Percentiles rank a stretch among this genome's conserved stretches.
Conservation (phyloP, 2,888 invertebrate species). For the Philonicus albiceps region DNA sequence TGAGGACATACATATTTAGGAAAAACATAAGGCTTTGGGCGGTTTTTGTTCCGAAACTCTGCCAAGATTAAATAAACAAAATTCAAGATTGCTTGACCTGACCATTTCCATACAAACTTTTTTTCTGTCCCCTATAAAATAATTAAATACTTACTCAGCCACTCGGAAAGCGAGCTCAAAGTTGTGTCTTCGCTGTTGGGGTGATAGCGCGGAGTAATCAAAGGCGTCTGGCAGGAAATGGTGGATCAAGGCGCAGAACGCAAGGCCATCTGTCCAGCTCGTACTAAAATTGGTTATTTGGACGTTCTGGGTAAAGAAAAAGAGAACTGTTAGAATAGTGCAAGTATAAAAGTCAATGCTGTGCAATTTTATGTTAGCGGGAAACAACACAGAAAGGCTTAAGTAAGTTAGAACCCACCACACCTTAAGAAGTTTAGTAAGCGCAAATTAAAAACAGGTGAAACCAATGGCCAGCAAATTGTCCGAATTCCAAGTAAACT, state of each 20-base stretch:
- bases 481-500: not conserved
- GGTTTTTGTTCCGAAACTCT: no score
- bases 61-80: no score
- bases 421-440: conserved; percentile 9
- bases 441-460: conserved; percentile 18
- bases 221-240: conserved; percentile 98
- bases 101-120: no score
- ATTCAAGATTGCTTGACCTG: not conserved
- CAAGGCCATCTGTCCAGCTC: conserved; percentile 98
- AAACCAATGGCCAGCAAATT: conserved; percentile 18
- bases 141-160: conserved; percentile 85
- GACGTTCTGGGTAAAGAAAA: conserved; percentile 77
- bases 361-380: not conserved
- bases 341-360: not conserved
- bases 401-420: not conserved
- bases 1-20: no score
- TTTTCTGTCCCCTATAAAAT: not conserved
- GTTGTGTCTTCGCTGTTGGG: conserved; percentile 91
- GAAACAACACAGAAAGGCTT: conserved; percentile 13
- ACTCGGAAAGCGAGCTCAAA: conserved; percentile 97
- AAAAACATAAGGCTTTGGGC: no score
- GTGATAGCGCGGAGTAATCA: conserved; percentile 88
- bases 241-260: conserved; percentile 98
- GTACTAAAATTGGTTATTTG: conserved; percentile 98
- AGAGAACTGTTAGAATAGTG: conserved; percentile 39